These are phyloP conservation scores for Caenorhabditis sp. DNA, from an alignment of 2,888 invertebrate genomes.

Conservation along the genomic window DNA sequence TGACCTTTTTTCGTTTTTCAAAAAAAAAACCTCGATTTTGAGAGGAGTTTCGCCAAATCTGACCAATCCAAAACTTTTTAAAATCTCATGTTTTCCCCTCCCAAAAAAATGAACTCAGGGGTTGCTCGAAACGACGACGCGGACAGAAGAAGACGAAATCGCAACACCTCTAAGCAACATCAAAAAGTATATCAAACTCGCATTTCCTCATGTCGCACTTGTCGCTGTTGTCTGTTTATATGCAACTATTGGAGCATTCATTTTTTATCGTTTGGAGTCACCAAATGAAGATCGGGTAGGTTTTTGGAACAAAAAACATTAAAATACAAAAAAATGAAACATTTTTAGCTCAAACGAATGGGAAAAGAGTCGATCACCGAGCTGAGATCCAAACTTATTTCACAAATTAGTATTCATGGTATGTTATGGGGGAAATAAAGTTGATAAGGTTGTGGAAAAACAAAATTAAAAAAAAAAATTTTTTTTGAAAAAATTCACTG, in stretches of 20 bases:
- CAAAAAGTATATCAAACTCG: constrained; percentile 63
- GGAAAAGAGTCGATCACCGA: constrained; percentile 56
- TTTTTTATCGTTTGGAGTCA: constrained; percentile 68
- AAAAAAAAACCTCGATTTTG: too few relatives aligned
- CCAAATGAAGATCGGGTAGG: constrained; percentile 64
- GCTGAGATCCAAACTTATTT: constrained; percentile 51
- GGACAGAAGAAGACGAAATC: constrained; percentile 24
- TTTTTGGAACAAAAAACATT: background rate
- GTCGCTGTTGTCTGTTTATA: constrained; percentile 68
- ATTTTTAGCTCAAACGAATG: constrained; percentile 1
- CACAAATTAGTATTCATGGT: constrained; percentile 46
- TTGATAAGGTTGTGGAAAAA: too few relatives aligned
- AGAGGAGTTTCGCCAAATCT: too few relatives aligned
- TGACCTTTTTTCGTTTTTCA: too few relatives aligned
- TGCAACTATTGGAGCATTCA: constrained; percentile 66
- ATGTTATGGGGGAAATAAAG: background rate
- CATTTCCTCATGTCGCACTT: constrained; percentile 69
- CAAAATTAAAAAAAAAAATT: too few relatives aligned
- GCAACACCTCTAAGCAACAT: constrained; percentile 23
- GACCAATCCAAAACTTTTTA: too few relatives aligned
- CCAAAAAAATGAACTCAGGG: too few relatives aligned
- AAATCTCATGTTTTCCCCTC: too few relatives aligned
- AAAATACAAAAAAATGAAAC: constrained; percentile 29
- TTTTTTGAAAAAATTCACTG: too few relatives aligned
- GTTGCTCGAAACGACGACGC: constrained; percentile 37